Evolutionary conservation across 2,888 invertebrate genomes (phyloP), one percentile per base, ranked within the genome.

Genomic region (Icerya purchasi): DNA sequence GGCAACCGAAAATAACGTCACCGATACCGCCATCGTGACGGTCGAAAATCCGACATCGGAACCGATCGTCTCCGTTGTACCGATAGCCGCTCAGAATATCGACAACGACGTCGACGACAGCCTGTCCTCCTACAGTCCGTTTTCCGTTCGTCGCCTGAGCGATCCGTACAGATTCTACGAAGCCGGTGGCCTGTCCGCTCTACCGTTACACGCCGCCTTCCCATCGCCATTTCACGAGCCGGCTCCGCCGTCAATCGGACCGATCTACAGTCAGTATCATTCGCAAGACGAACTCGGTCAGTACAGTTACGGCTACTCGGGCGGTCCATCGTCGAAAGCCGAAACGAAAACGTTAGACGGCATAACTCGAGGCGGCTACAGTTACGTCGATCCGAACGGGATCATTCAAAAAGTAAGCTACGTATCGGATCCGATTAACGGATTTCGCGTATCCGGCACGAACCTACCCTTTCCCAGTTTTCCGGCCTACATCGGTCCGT

Each of bases 341-440:
- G 61, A 72, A 70, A 62, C 70, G 70, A 54, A 71, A 70, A 65
- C 70, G 69, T 57, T 69, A 70, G 62, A 69, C 70, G 67, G 71
- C 68, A 57, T 71, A 67, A 66, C 72, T 69, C 58, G 68, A 69
- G 58, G 61, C n/a, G 79, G 78, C 53, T 83, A 83, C 68, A 80
- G 81, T 50, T 83, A 82, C 68, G 76, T 83, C 60, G 83, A 83
- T 68, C 79, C 79, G 19, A 67, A 80, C 67, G 81, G 81, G 1
- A 72, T 78, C 60, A 69, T 80, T 10, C 82, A 82, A 68, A 78
- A 78, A 49, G 80, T 81, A 22, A 76, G 78, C 61, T 82, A 82
- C 67, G 73, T 78, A 22, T 77, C 81, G 3, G 81, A 82, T 71
- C 72, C 73, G 50, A 72, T 74, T 60, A 75, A 80, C 66, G 82